phyloP scores from a whole-genome alignment of 2,113 vertebrate species.

The Microcebus tavaratra region DNA sequence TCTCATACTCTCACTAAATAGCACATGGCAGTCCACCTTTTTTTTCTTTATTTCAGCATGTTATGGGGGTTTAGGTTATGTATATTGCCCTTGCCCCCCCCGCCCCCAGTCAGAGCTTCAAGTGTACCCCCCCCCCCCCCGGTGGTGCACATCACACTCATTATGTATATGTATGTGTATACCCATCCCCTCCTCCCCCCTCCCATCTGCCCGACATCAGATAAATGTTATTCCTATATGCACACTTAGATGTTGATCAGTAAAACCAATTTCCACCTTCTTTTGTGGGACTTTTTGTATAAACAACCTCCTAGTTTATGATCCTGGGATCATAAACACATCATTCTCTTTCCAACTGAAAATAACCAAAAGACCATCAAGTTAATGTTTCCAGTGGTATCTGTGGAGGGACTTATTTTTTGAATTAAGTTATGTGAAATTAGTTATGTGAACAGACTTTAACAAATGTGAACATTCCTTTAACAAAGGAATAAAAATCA shows the following conservation, averaged over 20 bases:
- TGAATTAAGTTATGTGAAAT: not conserved
- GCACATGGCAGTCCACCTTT: accelerated
- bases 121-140: no score
- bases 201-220: no score
- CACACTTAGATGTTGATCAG: no score
- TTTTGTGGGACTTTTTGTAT: not conserved
- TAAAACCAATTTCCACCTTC: no score
- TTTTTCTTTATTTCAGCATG: not conserved
- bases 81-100: no score
- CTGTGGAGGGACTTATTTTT: not conserved
- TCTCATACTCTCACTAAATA: not conserved
- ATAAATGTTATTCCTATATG: no score
- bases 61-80: no score
- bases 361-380: not conserved
- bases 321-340: not conserved
- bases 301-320: not conserved
- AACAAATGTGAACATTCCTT: not conserved
- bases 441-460: not conserved
- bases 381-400: not conserved
- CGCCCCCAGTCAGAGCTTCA: no score
- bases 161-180: no score
- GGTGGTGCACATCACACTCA: no score
- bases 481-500: not conserved
- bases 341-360: not conserved
- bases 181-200: no score